A percentile compares a stretch with the other conserved stretches of the same genome.
Conservation (phyloP, 2,797 vertebrate genomes). For the Jordanella pulchra region DNA sequence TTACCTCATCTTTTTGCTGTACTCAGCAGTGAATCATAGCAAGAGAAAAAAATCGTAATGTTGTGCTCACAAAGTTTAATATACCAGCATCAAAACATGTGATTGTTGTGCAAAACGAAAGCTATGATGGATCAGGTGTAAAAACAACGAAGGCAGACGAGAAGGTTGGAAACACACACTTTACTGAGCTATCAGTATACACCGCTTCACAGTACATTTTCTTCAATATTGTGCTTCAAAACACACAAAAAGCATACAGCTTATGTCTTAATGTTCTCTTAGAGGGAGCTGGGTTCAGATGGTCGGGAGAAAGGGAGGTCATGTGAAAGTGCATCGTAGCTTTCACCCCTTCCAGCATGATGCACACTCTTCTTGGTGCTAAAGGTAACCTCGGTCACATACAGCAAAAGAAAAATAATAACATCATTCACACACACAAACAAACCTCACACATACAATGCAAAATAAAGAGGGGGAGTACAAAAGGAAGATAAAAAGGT, state of each 20-base stretch:
- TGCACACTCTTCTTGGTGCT: slow-evolving; percentile 50
- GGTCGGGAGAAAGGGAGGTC: slow-evolving; percentile 54
- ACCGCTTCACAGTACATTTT: slow-evolving; percentile 38
- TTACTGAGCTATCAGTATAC: slow-evolving; percentile 67
- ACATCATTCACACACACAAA: neutral
- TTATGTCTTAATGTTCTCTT: slow-evolving; percentile 34
- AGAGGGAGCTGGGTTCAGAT: slow-evolving; percentile 37
- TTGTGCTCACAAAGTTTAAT: neutral
- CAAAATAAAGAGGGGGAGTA: slow-evolving; percentile 39
- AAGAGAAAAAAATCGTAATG: neutral
- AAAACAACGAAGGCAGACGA: neutral
- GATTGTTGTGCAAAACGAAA: neutral
- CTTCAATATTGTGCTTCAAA: slow-evolving; percentile 35
- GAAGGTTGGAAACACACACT: slow-evolving; percentile 64
- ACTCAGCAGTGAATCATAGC: no score
- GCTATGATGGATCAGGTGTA: neutral
- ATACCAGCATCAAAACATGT: neutral
- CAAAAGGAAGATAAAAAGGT: slow-evolving; percentile 65
- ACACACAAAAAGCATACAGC: slow-evolving; percentile 31
- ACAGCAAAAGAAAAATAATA: slow-evolving; percentile 48
- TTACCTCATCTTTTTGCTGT: no score
- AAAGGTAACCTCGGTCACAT: slow-evolving; percentile 29
- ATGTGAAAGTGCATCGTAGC: slow-evolving; percentile 33
- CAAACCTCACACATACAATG: neutral
- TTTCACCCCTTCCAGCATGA: slow-evolving; percentile 27